These are phyloP conservation scores for Diglossa brunneiventris DNA, from an alignment of 2,113 vertebrate genomes.

Conservation along the genomic window DNA sequence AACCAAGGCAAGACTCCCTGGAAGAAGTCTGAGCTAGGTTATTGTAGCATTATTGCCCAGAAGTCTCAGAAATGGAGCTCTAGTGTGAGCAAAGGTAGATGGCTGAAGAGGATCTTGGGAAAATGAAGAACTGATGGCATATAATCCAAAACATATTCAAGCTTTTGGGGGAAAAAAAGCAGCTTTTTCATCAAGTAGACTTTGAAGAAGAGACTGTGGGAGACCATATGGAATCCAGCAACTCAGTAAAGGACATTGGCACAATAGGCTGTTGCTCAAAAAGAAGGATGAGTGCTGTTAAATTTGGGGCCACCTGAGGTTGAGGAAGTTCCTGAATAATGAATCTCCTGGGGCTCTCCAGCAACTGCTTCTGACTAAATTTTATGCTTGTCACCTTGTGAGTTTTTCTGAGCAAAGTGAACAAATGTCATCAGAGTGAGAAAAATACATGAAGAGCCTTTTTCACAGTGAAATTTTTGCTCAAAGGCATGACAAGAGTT, in stretches of 20 bases:
- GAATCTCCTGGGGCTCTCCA: background rate
- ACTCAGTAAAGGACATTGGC: background rate
- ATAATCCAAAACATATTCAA: conserved; percentile 3
- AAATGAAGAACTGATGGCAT: background rate
- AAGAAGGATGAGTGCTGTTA: conserved; percentile 10
- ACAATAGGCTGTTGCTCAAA: background rate
- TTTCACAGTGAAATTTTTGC: background rate
- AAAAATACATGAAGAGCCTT: conserved; percentile 1
- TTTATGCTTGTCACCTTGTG: conserved; percentile 9
- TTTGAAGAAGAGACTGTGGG: conserved; percentile 5
- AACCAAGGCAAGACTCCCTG: background rate
- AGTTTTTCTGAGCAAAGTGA: conserved; percentile 13
- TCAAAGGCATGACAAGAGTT: background rate
- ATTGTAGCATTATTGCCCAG: background rate
- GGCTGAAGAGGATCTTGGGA: background rate
- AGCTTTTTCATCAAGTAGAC: background rate
- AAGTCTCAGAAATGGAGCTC: background rate
- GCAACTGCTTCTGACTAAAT: background rate
- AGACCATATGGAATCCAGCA: background rate
- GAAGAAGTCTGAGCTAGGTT: background rate
- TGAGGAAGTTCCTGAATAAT: conserved; percentile 45
- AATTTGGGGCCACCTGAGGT: background rate
- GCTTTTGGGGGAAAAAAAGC: background rate
- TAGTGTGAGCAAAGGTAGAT: background rate
- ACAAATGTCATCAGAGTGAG: conserved; percentile 29